These are phyloP conservation scores for Delichon dasypus DNA, from an alignment of 2,797 vertebrate genomes.

Conservation along the genomic window DNA sequence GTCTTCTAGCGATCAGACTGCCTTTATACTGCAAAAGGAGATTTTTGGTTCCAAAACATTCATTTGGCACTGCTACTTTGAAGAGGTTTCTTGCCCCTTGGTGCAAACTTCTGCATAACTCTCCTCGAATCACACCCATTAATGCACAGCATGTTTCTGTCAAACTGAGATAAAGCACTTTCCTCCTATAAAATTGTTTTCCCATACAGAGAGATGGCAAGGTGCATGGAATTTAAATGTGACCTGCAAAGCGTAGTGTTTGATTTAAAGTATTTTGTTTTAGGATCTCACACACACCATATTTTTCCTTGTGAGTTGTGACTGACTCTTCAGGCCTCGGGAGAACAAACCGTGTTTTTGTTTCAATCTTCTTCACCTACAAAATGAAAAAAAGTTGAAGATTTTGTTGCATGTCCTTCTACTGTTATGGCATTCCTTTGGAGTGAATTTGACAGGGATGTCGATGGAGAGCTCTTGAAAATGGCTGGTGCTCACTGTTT, in stretches of 20 bases:
- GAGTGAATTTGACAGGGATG: neutral
- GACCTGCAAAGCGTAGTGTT: fast-evolving
- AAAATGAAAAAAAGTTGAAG: neutral
- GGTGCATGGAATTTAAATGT: neutral
- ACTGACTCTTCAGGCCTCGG: neutral
- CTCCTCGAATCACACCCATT: neutral
- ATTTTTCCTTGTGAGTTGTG: neutral
- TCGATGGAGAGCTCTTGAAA: neutral
- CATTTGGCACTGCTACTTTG: neutral
- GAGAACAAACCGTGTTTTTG: neutral
- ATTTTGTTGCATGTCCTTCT: neutral
- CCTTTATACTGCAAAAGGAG: neutral
- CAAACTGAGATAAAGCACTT: neutral
- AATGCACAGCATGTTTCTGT: neutral
- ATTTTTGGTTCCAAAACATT: neutral
- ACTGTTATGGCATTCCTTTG: neutral
- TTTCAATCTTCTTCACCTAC: neutral
- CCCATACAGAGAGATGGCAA: neutral
- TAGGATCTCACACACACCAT: neutral
- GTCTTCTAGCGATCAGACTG: neutral
- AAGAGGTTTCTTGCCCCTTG: neutral
- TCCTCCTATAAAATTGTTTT: neutral
- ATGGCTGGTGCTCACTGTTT: neutral
- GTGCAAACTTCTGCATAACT: neutral
- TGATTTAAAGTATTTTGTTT: neutral